Base-by-base conservation (phyloP, 2,113 vertebrate species). In the Corythoichthys intestinalis region DNA sequence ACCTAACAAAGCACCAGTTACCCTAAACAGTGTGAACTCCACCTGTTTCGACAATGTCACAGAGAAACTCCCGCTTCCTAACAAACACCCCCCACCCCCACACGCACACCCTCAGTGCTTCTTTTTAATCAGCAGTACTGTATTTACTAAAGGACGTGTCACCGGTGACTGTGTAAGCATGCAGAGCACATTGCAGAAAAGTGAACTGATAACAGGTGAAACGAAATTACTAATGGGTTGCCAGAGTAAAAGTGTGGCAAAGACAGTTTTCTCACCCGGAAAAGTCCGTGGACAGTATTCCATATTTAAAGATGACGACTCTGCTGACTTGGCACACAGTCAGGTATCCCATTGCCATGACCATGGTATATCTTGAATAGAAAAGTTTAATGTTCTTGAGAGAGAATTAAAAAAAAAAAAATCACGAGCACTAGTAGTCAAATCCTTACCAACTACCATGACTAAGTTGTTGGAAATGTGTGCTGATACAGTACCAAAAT, bases 241-340 rank as follows among this genome's bases (percentile, higher is more conserved):
- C 48, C 65, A 54, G 0, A 38, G 13, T 11, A 3, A 52, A 64
- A 76, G 81, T 41, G 79, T 64, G 73, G 69, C 52, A 38, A 7
- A 41, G 17, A 65, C 37, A 34, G 28, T 72, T 50, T 66, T 20
- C 90, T 91, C 72, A 94, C 93, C 93, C 93, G 53, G 93, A 93
- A 80, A 94, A 94, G 82, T 94, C 93, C 0, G 92, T 94, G 69
- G 92, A 92, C 63, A 85, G 85, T 56, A 94, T 82, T 5, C 90
- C 92, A 70, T 94, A 94, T 83, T 86, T 91, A 64, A 87, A 94
- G 69, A 94, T 92, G 77, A 90, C 87, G 59, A 90, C 90, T 73
- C 93, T 75, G 83, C 86, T 90, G 69, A 87, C 80, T 71, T 94
- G 92, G 72, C 93, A 93, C 2, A 35, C 62, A 0, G 87, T 91